Conservation (phyloP, 2,113 vertebrate species). For the Larimichthys polyactis region DNA sequence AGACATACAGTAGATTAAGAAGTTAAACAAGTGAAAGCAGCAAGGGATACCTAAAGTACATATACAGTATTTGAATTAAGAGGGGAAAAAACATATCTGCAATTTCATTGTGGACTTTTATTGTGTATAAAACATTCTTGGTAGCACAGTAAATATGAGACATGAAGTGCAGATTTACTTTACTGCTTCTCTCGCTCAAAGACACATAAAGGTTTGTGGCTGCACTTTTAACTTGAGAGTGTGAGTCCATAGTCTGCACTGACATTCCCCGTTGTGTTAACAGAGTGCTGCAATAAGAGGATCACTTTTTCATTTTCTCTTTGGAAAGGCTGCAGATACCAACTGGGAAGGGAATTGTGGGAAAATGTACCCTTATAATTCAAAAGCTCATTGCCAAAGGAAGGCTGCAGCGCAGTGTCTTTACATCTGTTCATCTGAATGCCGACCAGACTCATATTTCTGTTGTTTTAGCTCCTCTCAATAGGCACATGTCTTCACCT, state of each 20-base stretch:
- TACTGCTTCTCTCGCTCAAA: neutral
- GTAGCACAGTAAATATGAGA: neutral
- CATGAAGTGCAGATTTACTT: neutral
- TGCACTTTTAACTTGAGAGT: constrained; percentile 21
- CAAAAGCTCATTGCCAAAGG: constrained; percentile 53
- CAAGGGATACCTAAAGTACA: neutral
- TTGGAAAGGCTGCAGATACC: constrained; percentile 62
- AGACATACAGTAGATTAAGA: neutral
- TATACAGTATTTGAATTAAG: neutral
- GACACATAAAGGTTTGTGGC: constrained; percentile 14
- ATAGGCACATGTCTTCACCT: constrained; percentile 25
- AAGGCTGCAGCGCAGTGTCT: constrained; percentile 39
- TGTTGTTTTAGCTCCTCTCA: constrained; percentile 37
- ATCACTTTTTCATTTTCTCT: constrained; percentile 69
- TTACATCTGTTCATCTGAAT: constrained; percentile 37
- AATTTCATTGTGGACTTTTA: neutral
- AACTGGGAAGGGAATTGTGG: constrained; percentile 62
- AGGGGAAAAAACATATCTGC: neutral
- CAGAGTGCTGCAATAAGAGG: constrained; percentile 65
- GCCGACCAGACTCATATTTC: constrained; percentile 33
- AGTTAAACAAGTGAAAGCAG: neutral
- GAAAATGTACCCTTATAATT: constrained; percentile 66
- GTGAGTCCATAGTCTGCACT: constrained; percentile 35
- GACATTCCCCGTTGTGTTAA: constrained; percentile 58
- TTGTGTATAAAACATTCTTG: neutral